phyloP scores from a whole-genome alignment of 2,888 invertebrate genomes.

The Marronus borbonicus region DNA sequence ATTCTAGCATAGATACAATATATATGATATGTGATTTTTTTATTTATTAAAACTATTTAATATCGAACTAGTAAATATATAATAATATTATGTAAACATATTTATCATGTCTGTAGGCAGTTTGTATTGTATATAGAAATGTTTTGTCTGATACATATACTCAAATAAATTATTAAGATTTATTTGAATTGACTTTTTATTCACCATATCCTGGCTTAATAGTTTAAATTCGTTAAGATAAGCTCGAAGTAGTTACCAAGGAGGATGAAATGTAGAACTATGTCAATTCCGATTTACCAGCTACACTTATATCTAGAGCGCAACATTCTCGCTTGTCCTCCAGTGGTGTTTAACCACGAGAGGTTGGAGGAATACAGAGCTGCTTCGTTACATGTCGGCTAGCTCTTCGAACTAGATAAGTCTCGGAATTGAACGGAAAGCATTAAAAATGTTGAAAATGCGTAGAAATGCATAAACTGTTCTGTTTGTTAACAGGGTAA shows the following conservation, averaged over 20 bases:
- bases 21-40: slow-evolving; percentile 49
- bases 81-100: slow-evolving; percentile 44
- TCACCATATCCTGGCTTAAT: neutral
- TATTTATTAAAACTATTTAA: slow-evolving; percentile 40
- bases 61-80: slow-evolving; percentile 38
- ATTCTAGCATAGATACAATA: slow-evolving; percentile 49
- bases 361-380: too few species aligned
- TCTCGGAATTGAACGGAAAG: too few species aligned
- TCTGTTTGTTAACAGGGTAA: too few species aligned
- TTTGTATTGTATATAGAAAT: slow-evolving; percentile 53
- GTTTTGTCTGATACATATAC: slow-evolving; percentile 48
- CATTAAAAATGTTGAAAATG: too few species aligned
- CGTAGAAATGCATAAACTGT: too few species aligned
- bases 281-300: neutral
- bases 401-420: too few species aligned
- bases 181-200: neutral
- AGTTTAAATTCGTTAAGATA: neutral
- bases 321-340: too few species aligned
- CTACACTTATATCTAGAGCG: too few species aligned
- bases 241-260: too few species aligned
- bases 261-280: neutral
- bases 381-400: too few species aligned
- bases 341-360: too few species aligned
- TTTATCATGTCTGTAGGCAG: slow-evolving; percentile 49
- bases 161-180: slow-evolving; percentile 48